A percentile compares a stretch with the other conserved stretches of the same genome.
These are phyloP conservation scores for Harpegnathos saltator DNA, from an alignment of 1,140 invertebrate species.

Conservation along the genomic window DNA sequence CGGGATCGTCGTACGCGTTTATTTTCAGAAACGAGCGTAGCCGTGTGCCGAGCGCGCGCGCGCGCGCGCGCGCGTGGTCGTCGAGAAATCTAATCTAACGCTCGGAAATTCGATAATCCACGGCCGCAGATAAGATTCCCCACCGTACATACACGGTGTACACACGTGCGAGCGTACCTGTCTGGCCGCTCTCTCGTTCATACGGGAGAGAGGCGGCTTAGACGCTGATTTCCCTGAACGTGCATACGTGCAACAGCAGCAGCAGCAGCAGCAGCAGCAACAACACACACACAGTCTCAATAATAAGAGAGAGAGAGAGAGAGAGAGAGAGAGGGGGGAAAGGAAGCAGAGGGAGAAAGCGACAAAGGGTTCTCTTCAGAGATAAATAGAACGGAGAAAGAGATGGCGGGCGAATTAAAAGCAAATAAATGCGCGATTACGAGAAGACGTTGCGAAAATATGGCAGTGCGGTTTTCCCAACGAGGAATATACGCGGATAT, in stretches of 20 bases:
- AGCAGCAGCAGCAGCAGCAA: not conserved
- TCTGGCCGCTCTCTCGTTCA: not conserved
- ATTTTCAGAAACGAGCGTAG: slow-evolving; percentile 68
- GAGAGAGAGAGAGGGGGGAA: not conserved
- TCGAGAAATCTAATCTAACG: slow-evolving; percentile 74
- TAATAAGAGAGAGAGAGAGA: not conserved
- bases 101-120: slow-evolving; percentile 64
- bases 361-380: too few species aligned
- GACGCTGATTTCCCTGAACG: slow-evolving; percentile 30
- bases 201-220: too few species aligned
- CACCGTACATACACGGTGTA: not conserved
- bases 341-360: too few species aligned
- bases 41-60: not conserved
- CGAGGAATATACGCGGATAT: too few species aligned
- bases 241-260: not conserved
- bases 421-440: too few species aligned
- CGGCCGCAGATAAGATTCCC: slow-evolving; percentile 68
- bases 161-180: not conserved
- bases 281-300: slow-evolving; percentile 2
- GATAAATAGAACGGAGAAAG: too few species aligned
- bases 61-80: slow-evolving; percentile 12
- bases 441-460: too few species aligned
- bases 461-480: too few species aligned
- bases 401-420: too few species aligned
- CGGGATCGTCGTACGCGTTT: slow-evolving; percentile 65